These are phyloP conservation scores for Tenebrosternarchus preto DNA, from an alignment of 2,113 vertebrate species.

Conservation along the genomic window DNA sequence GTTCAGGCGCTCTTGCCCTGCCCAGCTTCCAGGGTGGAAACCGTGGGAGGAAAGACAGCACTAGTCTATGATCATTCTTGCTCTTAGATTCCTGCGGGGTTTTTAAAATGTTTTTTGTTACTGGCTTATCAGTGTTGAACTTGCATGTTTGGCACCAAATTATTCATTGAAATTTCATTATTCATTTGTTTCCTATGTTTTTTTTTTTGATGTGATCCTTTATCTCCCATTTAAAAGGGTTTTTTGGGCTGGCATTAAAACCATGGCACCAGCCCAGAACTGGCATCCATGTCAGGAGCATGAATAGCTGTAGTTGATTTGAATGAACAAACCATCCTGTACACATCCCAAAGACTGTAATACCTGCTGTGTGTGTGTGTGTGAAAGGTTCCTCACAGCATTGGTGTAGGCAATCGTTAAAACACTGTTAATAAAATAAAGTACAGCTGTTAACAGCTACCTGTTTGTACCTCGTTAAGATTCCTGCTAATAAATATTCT, in stretches of 20 bases:
- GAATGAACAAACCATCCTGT: too few species aligned
- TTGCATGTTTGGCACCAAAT: neutral
- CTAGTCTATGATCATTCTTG: neutral
- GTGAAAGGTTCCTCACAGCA: too few species aligned
- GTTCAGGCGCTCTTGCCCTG: constrained; percentile 63
- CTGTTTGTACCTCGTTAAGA: neutral
- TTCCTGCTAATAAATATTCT: neutral
- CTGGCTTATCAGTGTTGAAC: neutral
- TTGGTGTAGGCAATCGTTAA: too few species aligned
- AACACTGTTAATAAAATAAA: neutral
- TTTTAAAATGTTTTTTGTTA: neutral
- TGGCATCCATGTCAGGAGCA: neutral
- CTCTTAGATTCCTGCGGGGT: neutral
- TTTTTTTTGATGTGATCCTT: constrained; percentile 25
- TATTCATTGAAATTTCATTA: constrained; percentile 19
- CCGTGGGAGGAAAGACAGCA: neutral
- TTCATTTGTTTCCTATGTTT: neutral
- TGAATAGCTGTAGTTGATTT: too few species aligned
- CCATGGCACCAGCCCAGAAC: neutral
- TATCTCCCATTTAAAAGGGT: neutral
- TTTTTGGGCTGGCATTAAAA: neutral
- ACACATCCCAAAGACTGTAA: too few species aligned
- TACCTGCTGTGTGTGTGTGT: too few species aligned
- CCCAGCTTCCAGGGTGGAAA: constrained; percentile 28
- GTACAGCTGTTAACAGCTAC: neutral